A percentile compares a stretch with the other conserved stretches of the same genome.
These are phyloP conservation scores for Tinea pellionella DNA, from an alignment of 2,888 invertebrate species.

Conservation along the genomic window DNA sequence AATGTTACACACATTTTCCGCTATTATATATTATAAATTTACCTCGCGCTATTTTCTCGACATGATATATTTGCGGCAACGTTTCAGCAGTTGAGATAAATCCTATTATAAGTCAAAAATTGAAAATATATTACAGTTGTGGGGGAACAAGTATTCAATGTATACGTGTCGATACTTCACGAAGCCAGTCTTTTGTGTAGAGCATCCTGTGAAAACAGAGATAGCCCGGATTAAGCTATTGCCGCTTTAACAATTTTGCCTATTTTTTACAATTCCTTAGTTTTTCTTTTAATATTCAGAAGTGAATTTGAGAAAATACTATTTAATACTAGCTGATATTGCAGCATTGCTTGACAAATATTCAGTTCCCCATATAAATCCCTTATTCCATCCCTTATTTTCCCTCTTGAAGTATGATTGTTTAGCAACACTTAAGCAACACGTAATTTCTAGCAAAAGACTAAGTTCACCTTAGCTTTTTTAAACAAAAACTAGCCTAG, in stretches of 20 bases:
- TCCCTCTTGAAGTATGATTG: no score
- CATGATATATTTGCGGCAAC: slow-evolving; percentile 20
- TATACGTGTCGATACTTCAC: slow-evolving; percentile 35
- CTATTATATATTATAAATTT: slow-evolving; percentile 17
- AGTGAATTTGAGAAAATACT: no score
- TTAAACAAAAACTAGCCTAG: no score
- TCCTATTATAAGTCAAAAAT: slow-evolving; percentile 54
- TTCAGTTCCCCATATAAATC: no score
- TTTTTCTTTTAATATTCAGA: no score
- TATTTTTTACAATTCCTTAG: not conserved
- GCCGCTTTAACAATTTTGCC: not conserved
- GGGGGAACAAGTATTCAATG: slow-evolving; percentile 34
- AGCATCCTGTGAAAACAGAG: slow-evolving; percentile 53
- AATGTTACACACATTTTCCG: slow-evolving; percentile 16
- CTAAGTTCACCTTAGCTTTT: no score
- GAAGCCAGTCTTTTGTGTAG: slow-evolving; percentile 38
- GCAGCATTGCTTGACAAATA: no score
- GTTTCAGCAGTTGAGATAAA: slow-evolving; percentile 32
- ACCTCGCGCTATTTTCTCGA: slow-evolving; percentile 17
- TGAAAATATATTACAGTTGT: slow-evolving; percentile 60
- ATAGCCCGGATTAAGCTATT: slow-evolving; percentile 29
- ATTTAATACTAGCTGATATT: no score
- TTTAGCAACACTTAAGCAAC: no score
- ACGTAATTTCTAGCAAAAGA: no score
- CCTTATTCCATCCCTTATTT: no score